Evolutionary conservation across 1,140 invertebrate genomes (phyloP).

Genomic region (Meloidogyne floridensis): DNA sequence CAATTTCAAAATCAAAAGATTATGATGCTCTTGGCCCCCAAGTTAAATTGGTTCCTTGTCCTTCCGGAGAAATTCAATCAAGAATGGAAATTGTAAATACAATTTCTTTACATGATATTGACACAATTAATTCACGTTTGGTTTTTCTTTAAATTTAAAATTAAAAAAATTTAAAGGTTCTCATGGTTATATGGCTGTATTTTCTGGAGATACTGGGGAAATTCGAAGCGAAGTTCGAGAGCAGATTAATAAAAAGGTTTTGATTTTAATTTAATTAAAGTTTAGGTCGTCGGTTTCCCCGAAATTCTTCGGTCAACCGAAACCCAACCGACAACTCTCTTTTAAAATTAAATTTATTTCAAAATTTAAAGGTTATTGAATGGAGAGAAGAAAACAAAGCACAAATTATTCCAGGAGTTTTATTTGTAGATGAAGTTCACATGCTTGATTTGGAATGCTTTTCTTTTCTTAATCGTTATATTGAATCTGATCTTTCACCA

Average conservation of each 20-base stretch:
- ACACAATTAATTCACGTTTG: constrained; percentile 73
- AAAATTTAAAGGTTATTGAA: constrained; percentile 74
- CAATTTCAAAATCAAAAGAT: constrained; percentile 90
- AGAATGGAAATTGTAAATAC: constrained; percentile 98
- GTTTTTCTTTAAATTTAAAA: not conserved
- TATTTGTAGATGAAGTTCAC: constrained; percentile 78
- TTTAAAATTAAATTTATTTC: not conserved
- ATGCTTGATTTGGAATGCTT: constrained; percentile 99
- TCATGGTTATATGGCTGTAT: constrained; percentile 89
- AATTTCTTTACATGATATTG: constrained; percentile 95
- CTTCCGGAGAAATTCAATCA: constrained; percentile 96
- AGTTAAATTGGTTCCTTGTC: constrained; percentile 91
- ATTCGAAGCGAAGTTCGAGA: constrained; percentile 96
- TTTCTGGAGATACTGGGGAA: constrained; percentile 97
- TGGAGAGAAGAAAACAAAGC: constrained; percentile 99
- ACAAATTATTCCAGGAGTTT: constrained; percentile 89
- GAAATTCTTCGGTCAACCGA: too few relatives aligned
- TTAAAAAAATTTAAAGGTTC: constrained; percentile 74
- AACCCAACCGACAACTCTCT: too few relatives aligned
- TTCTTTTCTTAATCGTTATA: constrained; percentile 90
- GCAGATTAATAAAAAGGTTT: constrained; percentile 92
- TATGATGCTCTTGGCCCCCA: constrained; percentile 91
- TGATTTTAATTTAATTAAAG: not conserved
- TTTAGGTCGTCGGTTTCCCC: not conserved
- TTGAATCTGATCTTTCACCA: constrained; percentile 95